These are phyloP conservation scores for Scylla paramamosain DNA, from an alignment of 1,140 invertebrate species.

Conservation along the genomic window DNA sequence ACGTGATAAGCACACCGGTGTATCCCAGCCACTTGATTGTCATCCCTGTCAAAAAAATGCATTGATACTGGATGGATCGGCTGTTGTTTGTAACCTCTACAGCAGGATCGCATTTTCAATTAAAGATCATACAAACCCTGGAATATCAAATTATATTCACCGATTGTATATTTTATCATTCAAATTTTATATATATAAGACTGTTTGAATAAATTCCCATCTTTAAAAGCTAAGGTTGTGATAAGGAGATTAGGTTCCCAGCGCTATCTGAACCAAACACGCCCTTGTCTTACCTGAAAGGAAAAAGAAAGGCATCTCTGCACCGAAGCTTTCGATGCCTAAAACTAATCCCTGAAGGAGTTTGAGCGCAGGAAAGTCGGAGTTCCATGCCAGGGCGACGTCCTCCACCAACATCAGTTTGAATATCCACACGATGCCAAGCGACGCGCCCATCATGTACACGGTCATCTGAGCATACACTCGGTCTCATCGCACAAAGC, in stretches of 20 bases:
- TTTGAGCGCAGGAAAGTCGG: conserved; percentile 83
- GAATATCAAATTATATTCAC: no score
- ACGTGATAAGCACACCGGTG: conserved; percentile 88
- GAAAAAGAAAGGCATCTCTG: conserved; percentile 94
- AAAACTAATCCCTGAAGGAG: conserved; percentile 90
- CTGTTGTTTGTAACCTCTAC: no score
- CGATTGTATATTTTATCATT: no score
- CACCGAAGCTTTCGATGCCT: conserved; percentile 89
- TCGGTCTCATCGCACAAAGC: no score
- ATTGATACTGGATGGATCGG: no score
- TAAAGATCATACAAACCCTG: no score
- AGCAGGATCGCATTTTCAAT: no score
- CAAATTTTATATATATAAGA: no score
- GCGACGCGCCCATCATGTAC: conserved; percentile 89
- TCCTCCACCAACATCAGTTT: conserved; percentile 83
- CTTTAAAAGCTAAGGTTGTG: no score
- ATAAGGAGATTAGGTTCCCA: no score
- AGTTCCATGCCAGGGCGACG: conserved; percentile 81
- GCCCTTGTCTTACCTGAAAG: conserved; percentile 83
- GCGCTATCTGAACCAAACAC: background rate
- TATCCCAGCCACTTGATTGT: conserved; percentile 92
- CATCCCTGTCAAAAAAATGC: conserved; percentile 83
- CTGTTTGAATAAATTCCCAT: no score
- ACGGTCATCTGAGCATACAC: conserved; percentile 37
- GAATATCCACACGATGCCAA: conserved; percentile 89